A percentile compares a stretch with the other conserved stretches of the same genome.
Conservation (phyloP, 2,797 vertebrate genomes). For the Myiotriccus ornatus region DNA sequence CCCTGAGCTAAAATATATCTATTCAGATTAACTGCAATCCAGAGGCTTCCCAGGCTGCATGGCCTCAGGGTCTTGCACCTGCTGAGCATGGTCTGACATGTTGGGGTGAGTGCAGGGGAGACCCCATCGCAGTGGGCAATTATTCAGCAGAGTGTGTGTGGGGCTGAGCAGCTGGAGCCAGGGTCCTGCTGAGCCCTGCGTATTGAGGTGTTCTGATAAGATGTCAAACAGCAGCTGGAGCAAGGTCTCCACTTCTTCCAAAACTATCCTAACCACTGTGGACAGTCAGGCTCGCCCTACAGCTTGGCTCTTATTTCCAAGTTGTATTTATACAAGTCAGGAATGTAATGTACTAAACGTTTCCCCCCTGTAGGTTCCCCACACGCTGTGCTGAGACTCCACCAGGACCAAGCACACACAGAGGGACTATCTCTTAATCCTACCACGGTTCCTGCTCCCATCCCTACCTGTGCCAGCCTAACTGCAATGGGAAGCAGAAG, state of each 20-base stretch:
- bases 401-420: not conserved
- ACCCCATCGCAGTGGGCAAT: fast-evolving
- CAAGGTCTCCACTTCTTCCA: not conserved
- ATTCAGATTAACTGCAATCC: not conserved
- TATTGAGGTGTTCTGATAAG: not conserved
- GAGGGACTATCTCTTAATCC: not conserved
- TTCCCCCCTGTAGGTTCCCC: not conserved
- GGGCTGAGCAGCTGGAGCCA: not conserved
- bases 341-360: not conserved
- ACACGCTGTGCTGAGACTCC: not conserved
- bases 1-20: not conserved
- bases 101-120: fast-evolving
- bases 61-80: not conserved
- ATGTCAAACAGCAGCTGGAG: not conserved
- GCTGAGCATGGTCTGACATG: fast-evolving
- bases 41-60: not conserved
- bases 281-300: not conserved
- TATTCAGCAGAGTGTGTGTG: fast-evolving
- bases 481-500: not conserved
- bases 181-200: not conserved
- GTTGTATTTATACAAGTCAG: not conserved
- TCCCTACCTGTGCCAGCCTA: not conserved
- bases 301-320: not conserved
- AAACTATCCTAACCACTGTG: not conserved
- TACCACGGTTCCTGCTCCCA: fast-evolving